A percentile compares a stretch with the other conserved stretches of the same genome.
Conservation (phyloP, 2,113 vertebrate species). For the Aplodontia rufa region DNA sequence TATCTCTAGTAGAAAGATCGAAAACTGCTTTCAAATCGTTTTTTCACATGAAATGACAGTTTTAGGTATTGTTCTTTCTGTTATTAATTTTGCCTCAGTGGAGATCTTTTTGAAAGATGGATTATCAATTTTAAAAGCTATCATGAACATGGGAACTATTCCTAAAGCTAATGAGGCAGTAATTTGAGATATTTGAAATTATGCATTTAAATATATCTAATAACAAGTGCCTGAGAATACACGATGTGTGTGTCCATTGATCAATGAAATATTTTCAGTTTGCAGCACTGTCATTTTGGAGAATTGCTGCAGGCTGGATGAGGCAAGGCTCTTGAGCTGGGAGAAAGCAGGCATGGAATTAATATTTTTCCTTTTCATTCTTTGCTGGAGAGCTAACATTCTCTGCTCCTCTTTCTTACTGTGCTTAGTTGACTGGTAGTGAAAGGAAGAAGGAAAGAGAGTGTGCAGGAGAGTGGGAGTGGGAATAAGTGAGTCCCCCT, state of each 20-base stretch:
- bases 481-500: not conserved
- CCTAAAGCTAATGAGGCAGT: not conserved
- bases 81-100: not conserved
- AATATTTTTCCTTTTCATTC: not conserved
- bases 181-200: not conserved
- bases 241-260: not conserved
- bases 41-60: not conserved
- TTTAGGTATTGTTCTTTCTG: not conserved
- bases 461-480: not conserved
- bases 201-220: not conserved
- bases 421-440: not conserved
- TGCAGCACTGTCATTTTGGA: not conserved
- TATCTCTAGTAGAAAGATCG: not conserved
- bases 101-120: not conserved
- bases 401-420: not conserved
- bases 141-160: conserved; percentile 27
- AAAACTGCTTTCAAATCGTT: not conserved
- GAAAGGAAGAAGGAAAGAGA: not conserved
- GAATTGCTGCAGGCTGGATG: not conserved
- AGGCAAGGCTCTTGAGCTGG: not conserved
- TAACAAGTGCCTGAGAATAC: not conserved
- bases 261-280: not conserved
- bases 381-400: not conserved
- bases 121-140: not conserved
- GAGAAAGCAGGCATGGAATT: not conserved